Evolutionary conservation across 2,113 vertebrate species (phyloP).

Genomic region (Corythoichthys intestinalis): DNA sequence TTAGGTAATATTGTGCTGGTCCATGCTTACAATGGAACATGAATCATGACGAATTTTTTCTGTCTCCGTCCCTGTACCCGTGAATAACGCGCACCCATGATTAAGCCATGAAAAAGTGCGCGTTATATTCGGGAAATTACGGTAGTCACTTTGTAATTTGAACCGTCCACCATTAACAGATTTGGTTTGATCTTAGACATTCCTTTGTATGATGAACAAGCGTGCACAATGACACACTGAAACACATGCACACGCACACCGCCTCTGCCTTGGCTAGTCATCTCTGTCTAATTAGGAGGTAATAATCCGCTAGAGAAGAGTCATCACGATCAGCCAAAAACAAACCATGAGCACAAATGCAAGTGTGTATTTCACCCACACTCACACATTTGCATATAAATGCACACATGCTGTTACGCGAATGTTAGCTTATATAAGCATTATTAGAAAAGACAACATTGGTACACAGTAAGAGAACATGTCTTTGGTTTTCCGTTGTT

Average conservation of each 20-base stretch:
- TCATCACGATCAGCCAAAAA: constrained; percentile 69
- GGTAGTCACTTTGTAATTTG: background rate
- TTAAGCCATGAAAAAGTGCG: too few relatives aligned
- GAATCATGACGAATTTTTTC: too few relatives aligned
- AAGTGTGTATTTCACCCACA: constrained; percentile 29
- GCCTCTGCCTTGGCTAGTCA: constrained; percentile 65
- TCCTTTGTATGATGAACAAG: background rate
- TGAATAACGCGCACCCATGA: too few relatives aligned
- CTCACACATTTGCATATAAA: constrained; percentile 3
- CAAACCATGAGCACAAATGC: constrained; percentile 55
- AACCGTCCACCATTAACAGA: background rate
- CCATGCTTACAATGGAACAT: too few relatives aligned
- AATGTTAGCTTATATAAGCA: constrained; percentile 61
- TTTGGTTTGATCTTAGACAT: background rate
- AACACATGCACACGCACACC: constrained; percentile 17
- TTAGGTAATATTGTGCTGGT: too few relatives aligned
- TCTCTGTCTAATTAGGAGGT: constrained; percentile 71
- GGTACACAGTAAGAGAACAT: constrained; percentile 21
- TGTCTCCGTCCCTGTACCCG: too few relatives aligned
- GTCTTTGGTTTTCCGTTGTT: constrained; percentile 52
- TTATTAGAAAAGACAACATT: constrained; percentile 51
- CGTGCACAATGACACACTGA: background rate
- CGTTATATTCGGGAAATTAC: too few relatives aligned
- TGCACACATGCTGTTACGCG: constrained; percentile 21
- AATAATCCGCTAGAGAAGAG: constrained; percentile 70